Conservation (phyloP, 1,140 invertebrate species). For the Proales similis region DNA sequence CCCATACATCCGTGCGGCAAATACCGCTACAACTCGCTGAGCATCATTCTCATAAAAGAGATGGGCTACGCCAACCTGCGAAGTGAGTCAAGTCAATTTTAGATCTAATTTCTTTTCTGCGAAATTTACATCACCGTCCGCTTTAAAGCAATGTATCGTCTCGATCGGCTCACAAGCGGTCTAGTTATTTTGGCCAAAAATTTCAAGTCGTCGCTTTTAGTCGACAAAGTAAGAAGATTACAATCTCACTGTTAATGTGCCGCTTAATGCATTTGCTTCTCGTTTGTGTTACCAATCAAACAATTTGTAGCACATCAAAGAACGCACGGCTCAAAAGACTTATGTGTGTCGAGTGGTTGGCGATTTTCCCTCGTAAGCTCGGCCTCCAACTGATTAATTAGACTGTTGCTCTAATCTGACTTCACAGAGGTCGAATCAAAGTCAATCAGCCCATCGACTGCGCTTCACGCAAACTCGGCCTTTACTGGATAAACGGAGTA, state of each 20-base stretch:
- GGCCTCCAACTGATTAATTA: neutral
- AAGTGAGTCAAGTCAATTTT: slow-evolving; percentile 64
- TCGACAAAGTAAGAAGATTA: slow-evolving; percentile 40
- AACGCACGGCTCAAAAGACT: slow-evolving; percentile 83
- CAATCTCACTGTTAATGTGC: slow-evolving; percentile 42
- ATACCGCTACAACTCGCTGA: slow-evolving; percentile 88
- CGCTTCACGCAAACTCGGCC: slow-evolving; percentile 86
- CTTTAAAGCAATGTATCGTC: slow-evolving; percentile 53
- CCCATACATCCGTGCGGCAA: slow-evolving; percentile 94
- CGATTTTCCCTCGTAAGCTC: slow-evolving; percentile 83
- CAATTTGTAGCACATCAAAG: slow-evolving; percentile 70
- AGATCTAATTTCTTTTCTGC: slow-evolving; percentile 3
- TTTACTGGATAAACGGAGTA: slow-evolving; percentile 71
- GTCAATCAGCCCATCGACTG: slow-evolving; percentile 85
- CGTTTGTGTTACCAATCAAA: neutral
- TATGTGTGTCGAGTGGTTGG: slow-evolving; percentile 94
- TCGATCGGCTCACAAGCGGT: slow-evolving; percentile 85
- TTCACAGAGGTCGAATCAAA: slow-evolving; percentile 67
- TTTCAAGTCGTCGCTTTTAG: slow-evolving; percentile 42
- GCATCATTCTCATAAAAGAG: slow-evolving; percentile 91
- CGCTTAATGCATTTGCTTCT: too few relatives aligned
- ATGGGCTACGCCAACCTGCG: slow-evolving; percentile 84
- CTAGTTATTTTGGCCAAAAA: slow-evolving; percentile 82
- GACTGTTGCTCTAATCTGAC: slow-evolving; percentile 39
- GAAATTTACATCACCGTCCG: neutral